Base-by-base conservation (phyloP, 1,140 invertebrate species). In the Whitmania pigra region DNA sequence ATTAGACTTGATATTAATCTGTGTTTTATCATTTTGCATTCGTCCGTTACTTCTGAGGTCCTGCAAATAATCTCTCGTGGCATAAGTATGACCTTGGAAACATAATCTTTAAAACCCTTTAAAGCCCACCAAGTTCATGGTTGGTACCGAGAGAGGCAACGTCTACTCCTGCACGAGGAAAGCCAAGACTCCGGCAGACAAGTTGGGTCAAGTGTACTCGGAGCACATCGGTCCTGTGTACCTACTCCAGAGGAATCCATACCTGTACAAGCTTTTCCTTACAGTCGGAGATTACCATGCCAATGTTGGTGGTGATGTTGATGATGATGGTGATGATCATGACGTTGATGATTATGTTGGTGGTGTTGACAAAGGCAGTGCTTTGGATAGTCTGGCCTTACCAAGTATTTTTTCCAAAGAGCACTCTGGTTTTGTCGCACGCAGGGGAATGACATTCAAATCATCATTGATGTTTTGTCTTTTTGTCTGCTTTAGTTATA, bases 241-340 rank as follows among this genome's bases (percentile, higher is more conserved):
- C 75, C 86, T 89, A 40, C 82, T 94, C 3, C 88, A 91, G 77
- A 85, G 92, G 75, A 94, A 95, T 84, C 90, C 92, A 18, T 89
- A 88, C 11, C 93, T 92, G 81, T 85, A 91, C 0, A 83, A 83
- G 75, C 93, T 94, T 80, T 94, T 95, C 77, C 82, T 95, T 13
- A 92, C 91, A 4, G 88, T 94, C 27, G 92, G 92, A 0, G 92
- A 94, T 82, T 94, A 91, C 89, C 91, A 89, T 36, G 89, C 90
- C 0, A 86, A 89, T n/a, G 57, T 63, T 0, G 57, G 57, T 63
- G 22, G 1, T 22, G 29, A 20, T 63, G 22, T 5, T 13, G 22
- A 31, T 63, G 22, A 25, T 15, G 15, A 22, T 17, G 55, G 13
- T 17, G n/a, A 60, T 60, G n/a, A 9, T 60, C 55, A 27, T 60